Evolutionary conservation across 2,888 invertebrate genomes (phyloP).

Genomic region (Andrena minutula): DNA sequence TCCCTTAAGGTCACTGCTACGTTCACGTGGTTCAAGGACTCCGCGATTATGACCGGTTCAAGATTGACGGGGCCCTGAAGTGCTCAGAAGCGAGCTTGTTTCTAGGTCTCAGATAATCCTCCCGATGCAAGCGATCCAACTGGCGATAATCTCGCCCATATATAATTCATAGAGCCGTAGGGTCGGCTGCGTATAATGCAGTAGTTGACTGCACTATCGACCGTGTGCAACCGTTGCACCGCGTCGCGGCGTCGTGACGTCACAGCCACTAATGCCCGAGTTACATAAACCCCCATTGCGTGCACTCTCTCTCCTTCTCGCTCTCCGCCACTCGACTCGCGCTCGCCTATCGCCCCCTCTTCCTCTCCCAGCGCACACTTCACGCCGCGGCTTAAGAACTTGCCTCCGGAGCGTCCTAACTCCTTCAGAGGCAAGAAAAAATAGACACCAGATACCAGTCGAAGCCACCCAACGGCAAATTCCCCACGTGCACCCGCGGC

Average conservation of each 20-base stretch:
- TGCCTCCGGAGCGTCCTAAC: neutral
- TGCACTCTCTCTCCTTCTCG: constrained; percentile 54
- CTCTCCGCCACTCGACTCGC: neutral
- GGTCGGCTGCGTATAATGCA: constrained; percentile 51
- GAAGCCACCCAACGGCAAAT: neutral
- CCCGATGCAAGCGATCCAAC: neutral
- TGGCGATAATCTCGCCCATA: neutral
- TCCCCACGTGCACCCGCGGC: neutral
- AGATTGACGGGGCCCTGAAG: neutral
- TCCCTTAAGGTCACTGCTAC: neutral
- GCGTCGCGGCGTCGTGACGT: constrained; percentile 77
- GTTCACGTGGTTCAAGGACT: neutral
- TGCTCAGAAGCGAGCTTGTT: neutral
- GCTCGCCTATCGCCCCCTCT: neutral
- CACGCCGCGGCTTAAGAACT: neutral
- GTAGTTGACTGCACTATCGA: constrained; percentile 72
- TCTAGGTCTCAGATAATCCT: constrained; percentile 4
- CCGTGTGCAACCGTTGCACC: constrained; percentile 73
- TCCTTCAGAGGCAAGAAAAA: neutral
- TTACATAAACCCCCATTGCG: constrained; percentile 81
- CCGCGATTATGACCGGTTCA: neutral
- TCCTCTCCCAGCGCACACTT: neutral
- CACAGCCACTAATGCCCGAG: constrained; percentile 81
- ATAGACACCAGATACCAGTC: too few relatives aligned
- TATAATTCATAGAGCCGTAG: constrained; percentile 16